phyloP scores from a whole-genome alignment of 2,113 vertebrate genomes.

The Anser cygnoides region DNA sequence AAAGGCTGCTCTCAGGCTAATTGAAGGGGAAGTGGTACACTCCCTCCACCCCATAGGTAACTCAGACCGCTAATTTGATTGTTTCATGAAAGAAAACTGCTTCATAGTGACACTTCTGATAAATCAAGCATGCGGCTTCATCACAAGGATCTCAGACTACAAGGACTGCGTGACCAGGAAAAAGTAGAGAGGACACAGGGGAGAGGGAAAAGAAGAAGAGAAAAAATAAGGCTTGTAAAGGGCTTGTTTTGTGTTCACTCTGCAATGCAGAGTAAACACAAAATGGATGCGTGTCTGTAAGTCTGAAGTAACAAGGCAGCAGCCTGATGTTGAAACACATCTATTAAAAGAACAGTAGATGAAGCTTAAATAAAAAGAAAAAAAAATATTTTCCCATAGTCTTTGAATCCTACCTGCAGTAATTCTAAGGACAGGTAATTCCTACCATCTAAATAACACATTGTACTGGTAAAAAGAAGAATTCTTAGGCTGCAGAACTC shows the following conservation, averaged over 20 bases:
- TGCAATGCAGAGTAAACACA: too few relatives aligned
- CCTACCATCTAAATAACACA: not conserved
- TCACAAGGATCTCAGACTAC: not conserved
- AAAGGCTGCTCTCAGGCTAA: not conserved
- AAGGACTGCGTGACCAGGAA: not conserved
- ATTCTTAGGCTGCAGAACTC: not conserved
- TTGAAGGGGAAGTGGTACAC: not conserved
- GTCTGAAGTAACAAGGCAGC: not conserved
- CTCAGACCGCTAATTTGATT: not conserved
- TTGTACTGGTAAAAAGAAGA: not conserved
- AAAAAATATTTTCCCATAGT: too few relatives aligned
- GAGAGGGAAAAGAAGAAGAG: not conserved
- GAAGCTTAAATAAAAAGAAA: not conserved
- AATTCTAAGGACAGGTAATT: not conserved
- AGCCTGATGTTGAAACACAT: not conserved
- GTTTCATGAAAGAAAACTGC: not conserved
- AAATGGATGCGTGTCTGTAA: not conserved
- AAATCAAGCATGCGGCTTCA: not conserved
- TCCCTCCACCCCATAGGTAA: accelerated
- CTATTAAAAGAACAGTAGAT: not conserved
- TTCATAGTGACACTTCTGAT: not conserved
- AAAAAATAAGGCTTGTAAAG: not conserved
- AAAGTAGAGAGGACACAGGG: not conserved
- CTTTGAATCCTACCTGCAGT: not conserved
- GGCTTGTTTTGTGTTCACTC: too few relatives aligned